Evolutionary conservation across 2,888 invertebrate species (phyloP).

Genomic region (Scaptodrosophila latifasciaeformis): DNA sequence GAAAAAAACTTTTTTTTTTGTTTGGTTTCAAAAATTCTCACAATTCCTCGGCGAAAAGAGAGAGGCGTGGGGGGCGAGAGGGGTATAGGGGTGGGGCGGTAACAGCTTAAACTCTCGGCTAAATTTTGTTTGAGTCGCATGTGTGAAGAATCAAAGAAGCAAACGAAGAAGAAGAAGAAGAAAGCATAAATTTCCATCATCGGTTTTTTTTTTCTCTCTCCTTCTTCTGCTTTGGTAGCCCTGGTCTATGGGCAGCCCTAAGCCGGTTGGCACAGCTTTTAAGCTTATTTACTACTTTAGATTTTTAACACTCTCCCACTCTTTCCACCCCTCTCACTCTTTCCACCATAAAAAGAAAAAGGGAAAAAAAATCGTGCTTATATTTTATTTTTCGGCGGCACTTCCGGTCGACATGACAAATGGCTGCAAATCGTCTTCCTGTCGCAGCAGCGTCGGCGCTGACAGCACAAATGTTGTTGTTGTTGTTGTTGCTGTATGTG

Average conservation of each 20-base stretch:
- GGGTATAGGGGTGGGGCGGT: background rate
- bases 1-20: no score
- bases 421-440: conserved; percentile 69
- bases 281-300: conserved; percentile 67
- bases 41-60: no score
- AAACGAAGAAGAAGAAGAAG: conserved; percentile 40
- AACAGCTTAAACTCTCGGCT: conserved; percentile 28
- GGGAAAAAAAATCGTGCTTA: conserved; percentile 40
- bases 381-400: conserved; percentile 40
- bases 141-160: conserved; percentile 60
- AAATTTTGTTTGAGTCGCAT: conserved; percentile 25
- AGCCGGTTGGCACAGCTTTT: conserved; percentile 47
- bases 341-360: no score
- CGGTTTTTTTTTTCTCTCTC: no score
- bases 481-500: background rate
- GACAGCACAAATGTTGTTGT: conserved; percentile 51
- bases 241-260: no score
- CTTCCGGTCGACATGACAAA: conserved; percentile 60
- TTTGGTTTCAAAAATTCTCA: conserved; percentile 26
- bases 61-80: background rate
- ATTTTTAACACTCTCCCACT: conserved; percentile 51
- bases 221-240: no score
- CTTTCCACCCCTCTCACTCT: no score
- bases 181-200: conserved; percentile 50
- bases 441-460: conserved; percentile 54